Base-by-base conservation (phyloP, 1,140 invertebrate genomes). In the Metopolophium dirhodum region DNA sequence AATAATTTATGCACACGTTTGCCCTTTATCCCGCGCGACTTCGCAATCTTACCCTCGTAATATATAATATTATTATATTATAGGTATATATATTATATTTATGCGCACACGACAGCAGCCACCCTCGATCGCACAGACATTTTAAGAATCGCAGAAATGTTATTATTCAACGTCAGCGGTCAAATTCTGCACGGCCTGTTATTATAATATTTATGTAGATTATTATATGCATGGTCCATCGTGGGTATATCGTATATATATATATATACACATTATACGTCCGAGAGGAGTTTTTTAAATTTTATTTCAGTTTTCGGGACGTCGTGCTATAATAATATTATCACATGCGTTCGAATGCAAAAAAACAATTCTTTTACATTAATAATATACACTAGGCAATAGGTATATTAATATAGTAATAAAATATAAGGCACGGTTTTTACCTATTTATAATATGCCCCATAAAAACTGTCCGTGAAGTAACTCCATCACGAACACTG, bases 141-240 rank as follows among this genome's bases (percentile, higher is more conserved):
- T 85, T 85, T 85, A 41, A 85, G 37, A 85, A 85, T 85, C 23
- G 82, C 82, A 85, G 82, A 85, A 85, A 85, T 85, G 82, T 85
- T 85, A 41, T 85, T 41, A 41, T 68, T 68, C 11, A 6, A 23
- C 37, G 7, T 23, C 20, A 22, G 82, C 41, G 35, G 82, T 85
- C 82, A 83, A 37, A 68, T 68, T 68, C 61, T 68, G 30, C 30
- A 68, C 61, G 61, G 11, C 30, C 61, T n/a, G 61, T n/a, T 68
- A 68, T 61, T 61, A 61, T 61, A 61, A 61, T 61, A 77, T 20
- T 47, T 9, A 47, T 47, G 45, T 47, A 8, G 20, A 18, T 35
- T 51, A 82, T 82, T 20, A 20, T 20, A 77, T 49, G 35, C 35
- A 18, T 3, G 7, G 8, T 9, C 45, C 45, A 47, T 47, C 45